phyloP scores from a whole-genome alignment of 2,888 invertebrate species.

The Nycteola revayana region DNA sequence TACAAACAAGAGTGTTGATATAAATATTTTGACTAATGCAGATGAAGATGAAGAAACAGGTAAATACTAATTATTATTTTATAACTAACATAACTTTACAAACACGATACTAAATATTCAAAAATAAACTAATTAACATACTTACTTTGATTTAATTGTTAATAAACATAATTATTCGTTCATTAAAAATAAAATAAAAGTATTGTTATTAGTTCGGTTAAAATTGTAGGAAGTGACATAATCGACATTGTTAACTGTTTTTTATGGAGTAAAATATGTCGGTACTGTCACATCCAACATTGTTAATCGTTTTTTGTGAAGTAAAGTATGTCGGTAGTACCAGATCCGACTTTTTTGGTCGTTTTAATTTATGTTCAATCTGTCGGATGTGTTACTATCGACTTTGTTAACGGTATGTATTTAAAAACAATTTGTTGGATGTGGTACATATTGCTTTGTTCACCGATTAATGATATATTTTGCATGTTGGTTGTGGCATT shows the following conservation, averaged over 20 bases:
- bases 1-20: neutral
- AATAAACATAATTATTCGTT: no score
- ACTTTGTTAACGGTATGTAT: no score
- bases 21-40: neutral
- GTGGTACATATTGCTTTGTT: no score
- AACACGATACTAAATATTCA: neutral
- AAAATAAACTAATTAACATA: neutral
- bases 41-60: neutral
- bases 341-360: neutral
- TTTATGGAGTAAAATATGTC: constrained; percentile 1
- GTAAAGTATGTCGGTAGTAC: constrained; percentile 3
- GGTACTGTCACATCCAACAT: neutral
- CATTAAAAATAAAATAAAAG: no score
- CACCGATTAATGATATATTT: no score
- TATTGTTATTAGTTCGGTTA: no score
- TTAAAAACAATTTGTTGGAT: no score
- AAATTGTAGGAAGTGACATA: no score
- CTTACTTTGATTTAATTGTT: no score
- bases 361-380: neutral
- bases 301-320: neutral
- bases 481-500: no score
- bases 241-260: neutral
- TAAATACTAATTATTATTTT: neutral
- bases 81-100: neutral
- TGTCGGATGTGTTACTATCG: constrained; percentile 2